Evolutionary conservation across 1,140 invertebrate genomes (phyloP), one percentile per base, ranked within the genome.

Genomic region (Trypoxylus dichotomus): DNA sequence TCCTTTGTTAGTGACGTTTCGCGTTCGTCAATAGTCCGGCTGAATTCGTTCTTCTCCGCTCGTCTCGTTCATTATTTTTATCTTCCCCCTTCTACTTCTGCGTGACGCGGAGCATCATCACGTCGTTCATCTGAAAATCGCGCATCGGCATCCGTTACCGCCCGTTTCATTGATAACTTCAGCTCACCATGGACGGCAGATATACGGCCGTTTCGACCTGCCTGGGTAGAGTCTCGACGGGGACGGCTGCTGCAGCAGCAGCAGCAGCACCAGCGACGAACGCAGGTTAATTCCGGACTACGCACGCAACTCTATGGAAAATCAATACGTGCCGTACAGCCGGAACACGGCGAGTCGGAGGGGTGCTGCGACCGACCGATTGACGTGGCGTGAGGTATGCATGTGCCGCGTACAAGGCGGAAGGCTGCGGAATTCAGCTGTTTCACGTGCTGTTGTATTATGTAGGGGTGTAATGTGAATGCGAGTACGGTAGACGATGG

Each of bases 221-320:
- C 24, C 27, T 13, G 60, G 60, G 24, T 11, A 24, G 24, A 24
- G 21, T 15, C 7, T 54, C 43, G 43, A n/a, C 43, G 43, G 15
- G 7, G 47, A 19, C 21, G 24, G 27, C 10, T 68, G 60, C 19
- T 7, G 24, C 24, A 8, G 32, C 60, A 10, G 21, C 21, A 29
- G 60, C 60, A 68, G 24, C 21, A 10, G 60, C 58, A 60, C 10
- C 58, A n/a, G n/a, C n/a, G n/a, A n/a, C 21, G 24, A 68, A 68
- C 60, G 60, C 60, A 68, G 60, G 60, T 68, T 68, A 68, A 68
- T 68, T 68, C 60, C 21, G 60, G 60, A 68, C 60, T 68, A 68
- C 60, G 19, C 60, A 68, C 60, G 60, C 60, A 68, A 68, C 60
- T 68, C 60, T 24, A 68, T 68, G 60, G 19, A 68, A 68, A 68